Conservation (phyloP, 2,113 vertebrate species). For the Ginglymostoma cirratum region DNA sequence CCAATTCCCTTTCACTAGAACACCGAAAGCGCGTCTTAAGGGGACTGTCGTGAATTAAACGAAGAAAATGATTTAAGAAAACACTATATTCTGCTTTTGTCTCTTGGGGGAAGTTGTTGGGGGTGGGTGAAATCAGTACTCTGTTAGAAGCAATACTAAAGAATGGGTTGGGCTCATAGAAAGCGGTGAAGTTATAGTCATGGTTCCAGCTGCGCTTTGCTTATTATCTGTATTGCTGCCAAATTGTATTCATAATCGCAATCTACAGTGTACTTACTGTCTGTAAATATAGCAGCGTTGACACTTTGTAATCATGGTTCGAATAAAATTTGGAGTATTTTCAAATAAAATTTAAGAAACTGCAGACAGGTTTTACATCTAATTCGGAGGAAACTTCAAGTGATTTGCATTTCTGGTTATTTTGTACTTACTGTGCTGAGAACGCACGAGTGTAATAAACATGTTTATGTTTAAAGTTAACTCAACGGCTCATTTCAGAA, state of each 20-base stretch:
- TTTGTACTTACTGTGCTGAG: not conserved
- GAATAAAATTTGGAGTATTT: not conserved
- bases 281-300: not conserved
- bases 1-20: not conserved
- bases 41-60: no score
- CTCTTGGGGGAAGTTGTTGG: not conserved
- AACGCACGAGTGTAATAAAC: conserved; percentile 10
- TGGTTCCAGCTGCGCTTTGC: not conserved
- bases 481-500: not conserved
- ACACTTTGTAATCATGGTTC: not conserved
- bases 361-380: not conserved
- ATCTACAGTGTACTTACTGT: not conserved
- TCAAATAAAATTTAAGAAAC: conserved; percentile 30
- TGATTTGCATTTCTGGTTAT: not conserved
- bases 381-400: not conserved
- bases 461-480: not conserved
- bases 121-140: not conserved
- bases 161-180: not conserved
- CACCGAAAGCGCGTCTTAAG: not conserved
- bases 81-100: not conserved
- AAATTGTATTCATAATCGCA: not conserved
- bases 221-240: not conserved
- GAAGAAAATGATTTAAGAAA: no score
- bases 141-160: not conserved
- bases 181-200: not conserved